Percentiles rank a stretch among this genome's conserved stretches.
These are phyloP conservation scores for Myripristis jacobus DNA, from an alignment of 2,797 vertebrate species.

Conservation along the genomic window DNA sequence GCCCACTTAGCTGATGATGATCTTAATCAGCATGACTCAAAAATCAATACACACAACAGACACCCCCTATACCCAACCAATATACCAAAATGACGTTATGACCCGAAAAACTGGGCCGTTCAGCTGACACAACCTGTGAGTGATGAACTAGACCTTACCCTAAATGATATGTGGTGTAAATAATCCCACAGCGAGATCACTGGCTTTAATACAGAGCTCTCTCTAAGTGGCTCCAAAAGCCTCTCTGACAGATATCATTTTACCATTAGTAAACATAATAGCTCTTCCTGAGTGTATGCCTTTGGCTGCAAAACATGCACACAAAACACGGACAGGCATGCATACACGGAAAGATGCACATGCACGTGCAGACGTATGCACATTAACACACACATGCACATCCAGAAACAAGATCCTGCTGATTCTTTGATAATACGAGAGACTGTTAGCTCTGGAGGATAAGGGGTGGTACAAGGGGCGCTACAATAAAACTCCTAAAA, in stretches of 20 bases:
- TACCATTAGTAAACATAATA: slow-evolving; percentile 71
- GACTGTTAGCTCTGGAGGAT: too few relatives aligned
- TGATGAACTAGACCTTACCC: slow-evolving; percentile 57
- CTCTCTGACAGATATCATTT: slow-evolving; percentile 59
- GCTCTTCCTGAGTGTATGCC: slow-evolving; percentile 63
- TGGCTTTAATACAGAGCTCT: slow-evolving; percentile 63
- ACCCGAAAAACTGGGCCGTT: slow-evolving; percentile 56
- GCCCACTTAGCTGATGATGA: slow-evolving; percentile 66
- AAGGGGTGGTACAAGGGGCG: too few relatives aligned
- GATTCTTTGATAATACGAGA: too few relatives aligned
- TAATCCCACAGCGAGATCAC: slow-evolving; percentile 67
- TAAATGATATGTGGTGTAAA: slow-evolving; percentile 69
- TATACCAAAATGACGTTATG: slow-evolving; percentile 60
- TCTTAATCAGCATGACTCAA: slow-evolving; percentile 59
- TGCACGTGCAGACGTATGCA: background rate
- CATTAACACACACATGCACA: too few relatives aligned
- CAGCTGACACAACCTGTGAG: slow-evolving; percentile 45
- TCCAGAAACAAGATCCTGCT: too few relatives aligned
- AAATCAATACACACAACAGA: slow-evolving; percentile 74
- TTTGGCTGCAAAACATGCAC: slow-evolving; percentile 24
- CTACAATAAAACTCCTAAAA: too few relatives aligned
- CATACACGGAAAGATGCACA: slow-evolving; percentile 1
- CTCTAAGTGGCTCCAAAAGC: slow-evolving; percentile 77
- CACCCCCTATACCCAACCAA: slow-evolving; percentile 64
- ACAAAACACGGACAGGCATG: slow-evolving; percentile 13